Conservation (phyloP, 2,797 vertebrate genomes). For the Hydrolagus colliei region DNA sequence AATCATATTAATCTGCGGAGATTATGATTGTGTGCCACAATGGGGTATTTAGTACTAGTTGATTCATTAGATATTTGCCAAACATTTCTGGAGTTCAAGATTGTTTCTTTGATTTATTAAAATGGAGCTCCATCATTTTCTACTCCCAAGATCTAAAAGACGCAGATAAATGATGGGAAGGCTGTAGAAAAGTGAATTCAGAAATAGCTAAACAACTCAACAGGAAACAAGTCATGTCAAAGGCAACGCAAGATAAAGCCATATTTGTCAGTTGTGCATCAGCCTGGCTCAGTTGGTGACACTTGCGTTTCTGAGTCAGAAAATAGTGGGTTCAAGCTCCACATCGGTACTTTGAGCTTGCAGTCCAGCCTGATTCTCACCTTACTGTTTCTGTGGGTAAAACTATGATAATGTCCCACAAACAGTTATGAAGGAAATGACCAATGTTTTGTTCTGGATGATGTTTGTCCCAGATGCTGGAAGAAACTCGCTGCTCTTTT, state of each 20-base stretch:
- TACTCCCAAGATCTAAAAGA: neutral
- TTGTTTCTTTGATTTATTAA: neutral
- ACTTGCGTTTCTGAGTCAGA: no score
- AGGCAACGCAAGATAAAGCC: neutral
- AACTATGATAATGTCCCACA: no score
- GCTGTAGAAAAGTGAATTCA: neutral
- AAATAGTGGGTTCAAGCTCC: no score
- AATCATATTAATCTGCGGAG: slow-evolving; percentile 19
- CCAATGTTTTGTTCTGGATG: no score
- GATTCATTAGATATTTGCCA: neutral
- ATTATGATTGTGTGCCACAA: slow-evolving; percentile 18
- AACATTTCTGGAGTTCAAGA: neutral
- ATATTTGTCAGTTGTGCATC: neutral
- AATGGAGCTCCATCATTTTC: no score
- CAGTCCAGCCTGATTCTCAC: no score
- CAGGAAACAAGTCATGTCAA: neutral
- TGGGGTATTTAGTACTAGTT: neutral
- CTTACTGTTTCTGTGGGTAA: no score
- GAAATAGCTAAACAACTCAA: neutral
- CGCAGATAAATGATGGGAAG: neutral
- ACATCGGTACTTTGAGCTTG: no score
- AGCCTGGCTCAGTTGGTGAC: neutral
- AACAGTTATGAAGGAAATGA: no score
- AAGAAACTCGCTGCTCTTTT: no score
- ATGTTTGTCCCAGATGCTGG: no score